Conservation (phyloP, 1,140 invertebrate species). For the Ceratitis capitata region DNA sequence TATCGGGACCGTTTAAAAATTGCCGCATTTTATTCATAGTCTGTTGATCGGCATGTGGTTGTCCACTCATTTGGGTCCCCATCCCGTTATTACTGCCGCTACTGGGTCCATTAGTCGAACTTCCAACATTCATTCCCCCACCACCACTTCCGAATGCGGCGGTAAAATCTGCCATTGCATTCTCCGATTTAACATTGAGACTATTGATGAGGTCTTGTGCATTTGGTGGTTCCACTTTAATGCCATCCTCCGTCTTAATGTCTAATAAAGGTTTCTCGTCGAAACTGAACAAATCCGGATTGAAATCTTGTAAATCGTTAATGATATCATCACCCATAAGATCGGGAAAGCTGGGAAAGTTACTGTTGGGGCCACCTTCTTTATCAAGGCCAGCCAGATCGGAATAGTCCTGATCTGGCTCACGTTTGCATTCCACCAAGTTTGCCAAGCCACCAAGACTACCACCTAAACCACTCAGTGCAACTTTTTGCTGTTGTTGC, state of each 20-base stretch:
- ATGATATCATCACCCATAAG: conserved; percentile 87
- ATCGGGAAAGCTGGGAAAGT: conserved; percentile 81
- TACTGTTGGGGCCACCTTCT: conserved; percentile 77
- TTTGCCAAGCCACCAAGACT: conserved; percentile 68
- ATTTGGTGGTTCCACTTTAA: conserved; percentile 69
- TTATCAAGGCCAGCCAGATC: conserved; percentile 83
- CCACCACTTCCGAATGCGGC: conserved; percentile 45
- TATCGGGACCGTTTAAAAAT: conserved; percentile 62
- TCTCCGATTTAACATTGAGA: conserved; percentile 60
- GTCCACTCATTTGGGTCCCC: conserved; percentile 22
- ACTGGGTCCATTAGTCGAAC: conserved; percentile 48
- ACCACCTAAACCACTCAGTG: conserved; percentile 41
- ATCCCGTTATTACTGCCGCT: conserved; percentile 44
- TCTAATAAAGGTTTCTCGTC: conserved; percentile 72
- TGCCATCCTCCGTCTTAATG: conserved; percentile 69
- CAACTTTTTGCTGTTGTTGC: conserved; percentile 46
- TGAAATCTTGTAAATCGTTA: conserved; percentile 84
- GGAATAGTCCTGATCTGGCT: conserved; percentile 84
- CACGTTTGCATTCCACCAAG: conserved; percentile 85
- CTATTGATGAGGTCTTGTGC: conserved; percentile 63
- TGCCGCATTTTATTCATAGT: conserved; percentile 52
- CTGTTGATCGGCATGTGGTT: conserved; percentile 48
- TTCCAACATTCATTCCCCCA: conserved; percentile 50
- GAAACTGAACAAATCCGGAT: conserved; percentile 85
- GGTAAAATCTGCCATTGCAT: conserved; percentile 49